These are phyloP conservation scores for Villa cingulata DNA, from an alignment of 2,888 invertebrate species.

Conservation along the genomic window DNA sequence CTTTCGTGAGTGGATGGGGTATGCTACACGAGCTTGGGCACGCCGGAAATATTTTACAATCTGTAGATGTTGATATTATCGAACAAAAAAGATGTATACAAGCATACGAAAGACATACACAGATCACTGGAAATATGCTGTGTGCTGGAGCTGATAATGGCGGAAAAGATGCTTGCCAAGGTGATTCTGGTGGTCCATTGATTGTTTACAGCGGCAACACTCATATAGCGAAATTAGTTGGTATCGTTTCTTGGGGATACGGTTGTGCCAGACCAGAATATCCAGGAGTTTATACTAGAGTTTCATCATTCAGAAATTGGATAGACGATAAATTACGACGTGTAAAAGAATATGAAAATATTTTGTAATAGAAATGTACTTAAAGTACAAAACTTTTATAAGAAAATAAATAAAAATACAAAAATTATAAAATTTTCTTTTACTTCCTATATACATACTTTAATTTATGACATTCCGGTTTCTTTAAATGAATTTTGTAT, in stretches of 20 bases:
- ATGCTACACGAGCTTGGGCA: constrained; percentile 18
- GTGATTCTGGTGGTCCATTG: constrained; percentile 9
- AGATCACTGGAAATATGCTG: constrained; percentile 7
- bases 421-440: no score
- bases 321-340: background rate
- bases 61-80: background rate
- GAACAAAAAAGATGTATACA: background rate
- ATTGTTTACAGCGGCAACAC: background rate
- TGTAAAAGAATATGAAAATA: no score
- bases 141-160: constrained; percentile 4
- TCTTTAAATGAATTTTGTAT: no score
- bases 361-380: no score
- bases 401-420: no score
- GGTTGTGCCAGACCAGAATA: constrained; percentile 2
- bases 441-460: no score
- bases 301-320: constrained; percentile 1
- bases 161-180: constrained; percentile 4
- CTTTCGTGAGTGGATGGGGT: constrained; percentile 12
- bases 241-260: constrained; percentile 5
- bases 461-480: no score
- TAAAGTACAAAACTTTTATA: no score
- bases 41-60: constrained; percentile 11
- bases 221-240: background rate
- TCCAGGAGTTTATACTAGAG: constrained; percentile 2
- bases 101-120: background rate